These are phyloP conservation scores for Polyommatus iphigenia DNA, from an alignment of 2,888 invertebrate genomes.

Conservation along the genomic window DNA sequence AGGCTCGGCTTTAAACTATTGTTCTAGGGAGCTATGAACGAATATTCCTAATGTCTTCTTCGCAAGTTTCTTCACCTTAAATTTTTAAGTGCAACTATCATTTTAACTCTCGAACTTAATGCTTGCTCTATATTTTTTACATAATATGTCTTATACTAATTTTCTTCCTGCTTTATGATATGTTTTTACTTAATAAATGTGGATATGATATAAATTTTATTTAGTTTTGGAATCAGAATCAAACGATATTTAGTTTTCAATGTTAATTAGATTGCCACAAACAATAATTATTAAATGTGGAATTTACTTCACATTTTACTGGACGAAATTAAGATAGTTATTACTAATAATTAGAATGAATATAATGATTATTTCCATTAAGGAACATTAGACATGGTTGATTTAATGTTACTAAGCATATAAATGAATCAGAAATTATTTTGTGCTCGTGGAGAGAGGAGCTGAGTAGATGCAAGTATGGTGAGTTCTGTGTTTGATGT, in stretches of 20 bases:
- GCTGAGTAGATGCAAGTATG: conserved; percentile 4
- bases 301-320: not conserved
- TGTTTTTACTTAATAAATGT: not conserved
- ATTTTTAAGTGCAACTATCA: no score
- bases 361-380: conserved; percentile 10
- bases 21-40: not conserved
- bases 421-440: not conserved
- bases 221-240: not conserved
- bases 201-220: not conserved
- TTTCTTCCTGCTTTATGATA: not conserved
- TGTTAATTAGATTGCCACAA: no score
- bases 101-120: no score
- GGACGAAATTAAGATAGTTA: not conserved
- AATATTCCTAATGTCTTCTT: no score
- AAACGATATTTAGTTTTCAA: no score
- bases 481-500: not conserved
- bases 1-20: not conserved
- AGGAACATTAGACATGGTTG: not conserved
- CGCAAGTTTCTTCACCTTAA: no score
- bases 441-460: not conserved
- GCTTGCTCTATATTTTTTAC: no score
- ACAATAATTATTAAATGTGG: not conserved
- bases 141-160: not conserved
- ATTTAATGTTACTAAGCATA: not conserved
- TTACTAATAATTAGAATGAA: not conserved